A percentile compares a stretch with the other conserved stretches of the same genome.
Evolutionary conservation across 2,888 invertebrate genomes (phyloP).

Genomic region (Synergus japonicus): DNA sequence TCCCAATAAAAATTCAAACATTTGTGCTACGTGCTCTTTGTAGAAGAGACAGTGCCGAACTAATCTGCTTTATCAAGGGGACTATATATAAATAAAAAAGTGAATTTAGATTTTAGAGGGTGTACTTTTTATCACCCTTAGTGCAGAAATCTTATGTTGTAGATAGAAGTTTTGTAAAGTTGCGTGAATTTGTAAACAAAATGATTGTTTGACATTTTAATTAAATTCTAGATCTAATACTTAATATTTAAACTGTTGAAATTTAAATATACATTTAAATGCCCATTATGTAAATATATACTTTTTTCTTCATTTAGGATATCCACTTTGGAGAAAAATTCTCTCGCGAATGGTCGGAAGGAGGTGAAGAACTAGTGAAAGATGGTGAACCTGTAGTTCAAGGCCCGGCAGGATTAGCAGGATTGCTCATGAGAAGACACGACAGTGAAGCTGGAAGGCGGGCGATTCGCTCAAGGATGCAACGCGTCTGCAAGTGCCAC

Average conservation of each 20-base stretch:
- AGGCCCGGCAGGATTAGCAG: conserved; percentile 71
- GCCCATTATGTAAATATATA: not conserved
- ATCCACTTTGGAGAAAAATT: conserved; percentile 91
- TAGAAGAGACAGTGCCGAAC: not conserved
- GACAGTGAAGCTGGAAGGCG: conserved; percentile 95
- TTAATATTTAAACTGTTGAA: not conserved
- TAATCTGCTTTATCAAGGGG: not conserved
- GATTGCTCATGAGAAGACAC: conserved; percentile 90
- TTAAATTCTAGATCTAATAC: not conserved
- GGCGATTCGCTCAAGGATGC: conserved; percentile 88
- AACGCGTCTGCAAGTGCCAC: conserved; percentile 94
- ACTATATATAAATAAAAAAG: not conserved
- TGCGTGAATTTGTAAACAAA: too few species aligned
- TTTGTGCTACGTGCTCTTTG: conserved; percentile 2
- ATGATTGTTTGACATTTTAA: too few species aligned
- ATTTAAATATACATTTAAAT: not conserved
- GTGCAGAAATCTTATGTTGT: not conserved
- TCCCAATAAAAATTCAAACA: conserved; percentile 1
- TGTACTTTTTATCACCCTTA: not conserved
- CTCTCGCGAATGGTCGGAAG: conserved; percentile 91
- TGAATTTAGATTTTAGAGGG: not conserved
- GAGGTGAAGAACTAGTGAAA: conserved; percentile 85
- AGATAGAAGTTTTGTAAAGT: not conserved
- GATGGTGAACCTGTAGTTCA: conserved; percentile 78
- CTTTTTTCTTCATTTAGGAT: conserved; percentile 78